These are phyloP conservation scores for Darevskia nairensis DNA, from an alignment of 2,797 vertebrate species.

Conservation along the genomic window DNA sequence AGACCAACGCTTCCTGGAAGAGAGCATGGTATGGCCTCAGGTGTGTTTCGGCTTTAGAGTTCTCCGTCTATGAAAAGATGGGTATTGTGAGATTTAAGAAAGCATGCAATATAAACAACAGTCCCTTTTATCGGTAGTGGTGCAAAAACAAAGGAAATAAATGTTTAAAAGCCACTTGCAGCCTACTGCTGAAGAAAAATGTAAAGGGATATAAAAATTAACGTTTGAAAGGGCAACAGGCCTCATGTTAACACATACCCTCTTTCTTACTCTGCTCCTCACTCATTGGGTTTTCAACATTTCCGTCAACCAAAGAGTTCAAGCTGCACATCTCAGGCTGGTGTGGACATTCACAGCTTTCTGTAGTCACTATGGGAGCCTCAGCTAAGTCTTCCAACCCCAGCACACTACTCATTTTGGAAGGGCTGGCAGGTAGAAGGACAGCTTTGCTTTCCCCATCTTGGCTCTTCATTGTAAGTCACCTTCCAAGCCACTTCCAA, in stretches of 20 bases:
- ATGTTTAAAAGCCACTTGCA: background rate
- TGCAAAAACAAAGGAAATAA: background rate
- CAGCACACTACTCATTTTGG: slow-evolving; percentile 43
- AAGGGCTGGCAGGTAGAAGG: slow-evolving; percentile 47
- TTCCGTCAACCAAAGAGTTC: slow-evolving; percentile 11
- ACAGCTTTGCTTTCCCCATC: slow-evolving; percentile 72
- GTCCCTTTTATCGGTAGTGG: background rate
- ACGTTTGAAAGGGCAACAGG: background rate
- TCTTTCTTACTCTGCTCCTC: slow-evolving; percentile 1
- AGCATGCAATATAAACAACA: background rate
- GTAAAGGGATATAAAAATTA: background rate
- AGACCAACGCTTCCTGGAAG: background rate
- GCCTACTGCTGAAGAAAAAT: background rate
- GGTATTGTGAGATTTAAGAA: background rate
- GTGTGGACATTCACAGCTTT: slow-evolving; percentile 41
- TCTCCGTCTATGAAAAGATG: background rate
- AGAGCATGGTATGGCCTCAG: background rate
- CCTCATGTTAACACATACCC: slow-evolving; percentile 25
- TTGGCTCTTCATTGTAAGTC: slow-evolving; percentile 81
- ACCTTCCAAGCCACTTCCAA: background rate
- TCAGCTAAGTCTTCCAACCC: slow-evolving; percentile 40
- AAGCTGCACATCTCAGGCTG: background rate
- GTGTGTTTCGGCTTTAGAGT: background rate
- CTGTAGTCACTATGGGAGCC: slow-evolving; percentile 41
- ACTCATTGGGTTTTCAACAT: slow-evolving; percentile 22